Evolutionary conservation across 2,113 vertebrate genomes (phyloP).

Genomic region (Antigone vipio): DNA sequence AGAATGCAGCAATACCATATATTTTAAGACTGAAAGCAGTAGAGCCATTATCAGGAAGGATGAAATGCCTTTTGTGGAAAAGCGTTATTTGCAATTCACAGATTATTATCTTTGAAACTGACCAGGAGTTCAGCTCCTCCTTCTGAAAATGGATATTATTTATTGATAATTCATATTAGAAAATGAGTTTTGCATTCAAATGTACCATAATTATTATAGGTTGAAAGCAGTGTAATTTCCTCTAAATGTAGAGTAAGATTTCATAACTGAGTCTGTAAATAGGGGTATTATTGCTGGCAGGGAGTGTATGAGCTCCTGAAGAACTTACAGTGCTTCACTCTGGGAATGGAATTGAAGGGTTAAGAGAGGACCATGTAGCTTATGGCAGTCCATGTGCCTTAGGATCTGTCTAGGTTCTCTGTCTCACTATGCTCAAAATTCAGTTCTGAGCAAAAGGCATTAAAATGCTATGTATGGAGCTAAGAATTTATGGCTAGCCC

Average conservation of each 20-base stretch:
- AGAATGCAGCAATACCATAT: background rate
- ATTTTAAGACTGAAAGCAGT: background rate
- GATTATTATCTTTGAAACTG: background rate
- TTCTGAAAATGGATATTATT: constrained; percentile 2
- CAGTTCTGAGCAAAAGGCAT: background rate
- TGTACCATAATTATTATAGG: background rate
- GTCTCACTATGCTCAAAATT: background rate
- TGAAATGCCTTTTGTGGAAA: background rate
- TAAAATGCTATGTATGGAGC: background rate
- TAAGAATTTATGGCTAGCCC: background rate
- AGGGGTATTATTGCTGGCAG: background rate
- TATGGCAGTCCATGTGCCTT: background rate
- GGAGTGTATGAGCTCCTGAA: background rate
- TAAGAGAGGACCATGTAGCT: background rate
- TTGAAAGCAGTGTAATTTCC: background rate
- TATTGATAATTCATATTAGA: background rate
- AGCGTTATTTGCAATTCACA: background rate
- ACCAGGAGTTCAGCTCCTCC: background rate
- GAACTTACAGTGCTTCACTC: background rate
- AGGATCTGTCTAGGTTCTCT: background rate
- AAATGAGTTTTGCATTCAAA: background rate
- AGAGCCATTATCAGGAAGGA: background rate
- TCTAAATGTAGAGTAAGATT: background rate
- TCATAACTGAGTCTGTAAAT: background rate
- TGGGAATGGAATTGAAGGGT: background rate